Percentiles rank a stretch among this genome's conserved stretches.
Conservation (phyloP, 2,113 vertebrate species). For the Bettongia penicillata region DNA sequence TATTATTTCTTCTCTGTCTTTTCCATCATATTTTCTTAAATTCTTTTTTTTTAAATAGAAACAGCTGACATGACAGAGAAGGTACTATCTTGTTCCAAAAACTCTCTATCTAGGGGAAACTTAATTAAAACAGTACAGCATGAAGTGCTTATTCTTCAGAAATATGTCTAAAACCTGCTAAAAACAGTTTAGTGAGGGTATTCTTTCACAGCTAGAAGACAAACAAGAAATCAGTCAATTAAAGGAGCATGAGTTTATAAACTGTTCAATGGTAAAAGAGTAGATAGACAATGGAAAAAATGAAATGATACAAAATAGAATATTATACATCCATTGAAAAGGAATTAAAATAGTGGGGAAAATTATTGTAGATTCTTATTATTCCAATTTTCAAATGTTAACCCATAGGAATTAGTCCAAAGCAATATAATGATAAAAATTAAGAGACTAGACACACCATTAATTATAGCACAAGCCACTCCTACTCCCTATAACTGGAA, state of each 20-base stretch:
- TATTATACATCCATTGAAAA: neutral
- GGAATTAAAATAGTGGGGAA: neutral
- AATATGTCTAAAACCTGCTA: neutral
- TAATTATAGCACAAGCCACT: neutral
- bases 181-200: neutral
- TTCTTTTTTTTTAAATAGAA: neutral
- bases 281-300: neutral
- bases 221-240: neutral
- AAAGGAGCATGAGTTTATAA: neutral
- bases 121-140: neutral
- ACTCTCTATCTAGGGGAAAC: neutral
- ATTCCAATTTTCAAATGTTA: neutral
- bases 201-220: neutral
- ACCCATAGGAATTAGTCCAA: neutral
- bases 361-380: neutral
- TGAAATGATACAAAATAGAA: neutral
- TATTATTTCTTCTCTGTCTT: neutral
- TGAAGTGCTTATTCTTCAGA: neutral
- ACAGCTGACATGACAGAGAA: neutral
- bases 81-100: neutral
- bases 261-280: neutral
- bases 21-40: neutral
- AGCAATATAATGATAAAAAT: neutral
- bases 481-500: neutral
- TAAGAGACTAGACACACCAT: neutral